Evolutionary conservation across 2,888 invertebrate genomes (phyloP).

Genomic region (Philhelius pedissequus): DNA sequence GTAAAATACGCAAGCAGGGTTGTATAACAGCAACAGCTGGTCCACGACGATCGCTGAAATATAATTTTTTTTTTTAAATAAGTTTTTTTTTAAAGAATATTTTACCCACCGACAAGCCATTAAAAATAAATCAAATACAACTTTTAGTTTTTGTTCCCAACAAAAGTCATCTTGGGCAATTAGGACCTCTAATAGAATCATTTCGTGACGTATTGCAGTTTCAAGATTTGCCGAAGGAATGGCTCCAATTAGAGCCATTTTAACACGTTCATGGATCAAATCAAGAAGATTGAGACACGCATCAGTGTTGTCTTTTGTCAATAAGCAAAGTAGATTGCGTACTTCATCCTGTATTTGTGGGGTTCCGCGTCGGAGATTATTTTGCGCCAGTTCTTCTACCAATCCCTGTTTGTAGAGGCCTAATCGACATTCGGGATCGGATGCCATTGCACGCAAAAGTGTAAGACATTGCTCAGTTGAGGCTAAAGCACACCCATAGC

Average conservation of each 20-base stretch:
- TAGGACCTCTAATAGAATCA: constrained; percentile 90
- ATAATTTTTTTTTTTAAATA: background rate
- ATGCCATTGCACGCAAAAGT: constrained; percentile 92
- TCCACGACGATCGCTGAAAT: constrained; percentile 83
- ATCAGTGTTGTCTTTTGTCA: constrained; percentile 92
- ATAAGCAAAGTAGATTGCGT: constrained; percentile 90
- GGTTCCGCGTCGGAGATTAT: constrained; percentile 92
- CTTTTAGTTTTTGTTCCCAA: constrained; percentile 95
- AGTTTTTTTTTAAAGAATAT: background rate
- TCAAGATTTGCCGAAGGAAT: constrained; percentile 87
- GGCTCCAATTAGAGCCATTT: constrained; percentile 87
- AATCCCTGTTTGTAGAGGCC: constrained; percentile 90
- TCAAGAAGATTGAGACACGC: constrained; percentile 83
- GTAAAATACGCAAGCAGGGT: constrained; percentile 95
- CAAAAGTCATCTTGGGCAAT: constrained; percentile 96
- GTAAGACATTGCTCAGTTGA: constrained; percentile 97
- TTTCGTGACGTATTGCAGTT: constrained; percentile 91
- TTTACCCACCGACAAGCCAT: constrained; percentile 82
- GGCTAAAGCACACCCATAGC: constrained; percentile 93
- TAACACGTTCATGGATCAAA: constrained; percentile 90
- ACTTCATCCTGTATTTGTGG: constrained; percentile 93
- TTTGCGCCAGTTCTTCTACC: constrained; percentile 92
- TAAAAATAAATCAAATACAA: constrained; percentile 92
- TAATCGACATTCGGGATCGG: constrained; percentile 86
- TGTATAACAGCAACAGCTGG: constrained; percentile 94